These are phyloP conservation scores for Pyralis farinalis DNA, from an alignment of 2,888 invertebrate species.

Conservation along the genomic window DNA sequence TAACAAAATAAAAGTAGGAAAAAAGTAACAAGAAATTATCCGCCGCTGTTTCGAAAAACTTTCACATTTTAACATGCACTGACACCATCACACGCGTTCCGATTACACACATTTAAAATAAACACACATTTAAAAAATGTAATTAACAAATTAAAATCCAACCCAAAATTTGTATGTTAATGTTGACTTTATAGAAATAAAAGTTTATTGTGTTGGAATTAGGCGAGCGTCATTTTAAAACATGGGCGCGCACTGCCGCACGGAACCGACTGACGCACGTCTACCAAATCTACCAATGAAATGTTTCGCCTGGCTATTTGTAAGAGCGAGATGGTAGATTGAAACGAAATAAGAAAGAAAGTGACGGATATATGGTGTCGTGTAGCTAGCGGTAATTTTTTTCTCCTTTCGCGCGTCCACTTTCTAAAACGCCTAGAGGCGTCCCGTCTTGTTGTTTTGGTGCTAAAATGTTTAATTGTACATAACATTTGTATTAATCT, in stretches of 20 bases:
- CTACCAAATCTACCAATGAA: slow-evolving; percentile 32
- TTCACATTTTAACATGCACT: slow-evolving; percentile 60
- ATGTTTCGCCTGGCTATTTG: slow-evolving; percentile 48
- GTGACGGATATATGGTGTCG: slow-evolving; percentile 53
- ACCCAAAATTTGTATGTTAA: neutral
- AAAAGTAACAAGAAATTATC: slow-evolving; percentile 25
- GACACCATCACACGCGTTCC: slow-evolving; percentile 23
- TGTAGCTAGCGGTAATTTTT: slow-evolving; percentile 79
- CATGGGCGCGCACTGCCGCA: slow-evolving; percentile 47
- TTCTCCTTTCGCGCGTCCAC: slow-evolving; percentile 75
- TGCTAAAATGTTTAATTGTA: slow-evolving; percentile 24
- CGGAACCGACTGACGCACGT: slow-evolving; percentile 50
- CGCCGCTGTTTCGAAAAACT: slow-evolving; percentile 44
- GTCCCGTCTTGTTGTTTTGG: slow-evolving; percentile 46
- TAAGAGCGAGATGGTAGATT: slow-evolving; percentile 40
- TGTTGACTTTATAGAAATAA: slow-evolving; percentile 14
- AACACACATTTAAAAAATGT: neutral
- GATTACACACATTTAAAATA: slow-evolving; percentile 2
- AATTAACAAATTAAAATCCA: neutral
- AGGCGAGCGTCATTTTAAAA: slow-evolving; percentile 34
- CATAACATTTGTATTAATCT: too few relatives aligned
- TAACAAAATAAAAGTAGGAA: slow-evolving; percentile 25
- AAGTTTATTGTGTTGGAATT: slow-evolving; percentile 29
- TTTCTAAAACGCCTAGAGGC: slow-evolving; percentile 72
- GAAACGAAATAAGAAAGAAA: slow-evolving; percentile 27